Evolutionary conservation across 53 echinoderm and acorn worm species (phyloP).

Genomic region (Zoroaster sp.): DNA sequence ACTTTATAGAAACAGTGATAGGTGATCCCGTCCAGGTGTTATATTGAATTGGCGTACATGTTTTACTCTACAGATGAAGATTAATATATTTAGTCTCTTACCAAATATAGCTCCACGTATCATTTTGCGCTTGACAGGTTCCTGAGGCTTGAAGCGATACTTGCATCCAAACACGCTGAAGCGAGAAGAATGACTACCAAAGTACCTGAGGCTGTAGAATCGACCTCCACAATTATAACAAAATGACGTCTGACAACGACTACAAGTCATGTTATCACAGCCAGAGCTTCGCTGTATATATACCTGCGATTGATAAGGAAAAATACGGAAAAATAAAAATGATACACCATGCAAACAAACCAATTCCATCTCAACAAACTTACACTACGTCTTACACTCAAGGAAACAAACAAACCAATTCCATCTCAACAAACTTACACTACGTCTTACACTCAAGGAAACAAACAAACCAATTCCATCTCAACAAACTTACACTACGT

Average conservation of each 20-base stretch:
- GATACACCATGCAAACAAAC: not conserved
- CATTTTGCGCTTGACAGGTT: constrained; percentile 55
- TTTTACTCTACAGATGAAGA: too few relatives aligned
- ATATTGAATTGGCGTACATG: too few relatives aligned
- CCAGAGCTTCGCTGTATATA: constrained; percentile 66
- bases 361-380: too few relatives aligned
- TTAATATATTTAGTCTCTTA: constrained; percentile 6
- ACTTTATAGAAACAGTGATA: too few relatives aligned
- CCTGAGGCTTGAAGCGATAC: constrained; percentile 63
- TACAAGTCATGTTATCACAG: constrained; percentile 76
- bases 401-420: too few relatives aligned
- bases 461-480: too few relatives aligned
- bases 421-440: too few relatives aligned
- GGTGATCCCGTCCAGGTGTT: too few relatives aligned
- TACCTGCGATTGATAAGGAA: constrained; percentile 4
- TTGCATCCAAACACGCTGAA: constrained; percentile 73
- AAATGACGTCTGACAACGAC: constrained; percentile 55
- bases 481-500: too few relatives aligned
- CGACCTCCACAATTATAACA: constrained; percentile 69
- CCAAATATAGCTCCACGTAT: constrained; percentile 62
- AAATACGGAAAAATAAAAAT: not conserved
- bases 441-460: too few relatives aligned
- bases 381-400: too few relatives aligned
- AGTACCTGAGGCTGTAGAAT: constrained; percentile 57
- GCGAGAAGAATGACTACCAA: constrained; percentile 66